phyloP scores from a whole-genome alignment of 1,140 invertebrate species.

The Polyergus mexicanus region DNA sequence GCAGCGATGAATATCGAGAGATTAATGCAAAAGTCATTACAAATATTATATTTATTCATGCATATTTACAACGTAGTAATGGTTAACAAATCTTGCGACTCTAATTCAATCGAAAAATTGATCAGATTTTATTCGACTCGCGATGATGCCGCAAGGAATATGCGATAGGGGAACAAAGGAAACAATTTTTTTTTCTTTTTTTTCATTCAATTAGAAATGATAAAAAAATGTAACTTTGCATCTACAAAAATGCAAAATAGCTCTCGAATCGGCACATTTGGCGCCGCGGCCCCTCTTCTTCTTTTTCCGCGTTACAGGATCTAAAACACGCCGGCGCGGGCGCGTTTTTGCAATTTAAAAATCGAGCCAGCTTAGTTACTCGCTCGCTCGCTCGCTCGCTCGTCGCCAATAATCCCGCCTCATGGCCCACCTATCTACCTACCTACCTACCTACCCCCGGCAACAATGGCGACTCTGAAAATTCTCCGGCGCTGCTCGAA shows the following conservation, averaged over 20 bases:
- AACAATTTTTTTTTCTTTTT: not conserved
- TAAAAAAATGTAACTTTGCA: slow-evolving; percentile 17
- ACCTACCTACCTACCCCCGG: slow-evolving; percentile 17
- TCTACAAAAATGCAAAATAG: slow-evolving; percentile 17
- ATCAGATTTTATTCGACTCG: not conserved
- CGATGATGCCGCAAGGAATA: not conserved
- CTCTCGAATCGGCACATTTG: slow-evolving; percentile 21
- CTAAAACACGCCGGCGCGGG: slow-evolving; percentile 25
- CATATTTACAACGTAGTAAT: slow-evolving; percentile 9
- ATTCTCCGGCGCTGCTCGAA: slow-evolving; percentile 58
- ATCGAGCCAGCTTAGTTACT: slow-evolving; percentile 56
- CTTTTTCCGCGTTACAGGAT: slow-evolving; percentile 17
- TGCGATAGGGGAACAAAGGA: too few relatives aligned
- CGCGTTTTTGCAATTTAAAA: slow-evolving; percentile 60
- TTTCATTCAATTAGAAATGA: slow-evolving; percentile 3
- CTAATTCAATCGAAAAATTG: slow-evolving; percentile 7
- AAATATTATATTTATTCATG: not conserved
- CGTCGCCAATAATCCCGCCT: slow-evolving; percentile 56
- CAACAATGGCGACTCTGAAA: slow-evolving; percentile 61
- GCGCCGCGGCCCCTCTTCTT: not conserved
- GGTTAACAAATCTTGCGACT: not conserved
- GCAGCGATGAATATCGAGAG: slow-evolving; percentile 59
- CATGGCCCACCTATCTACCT: slow-evolving; percentile 28
- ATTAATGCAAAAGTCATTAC: slow-evolving; percentile 54
- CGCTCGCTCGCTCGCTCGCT: slow-evolving; percentile 45